Percentiles rank a stretch among this genome's conserved stretches.
Conservation (phyloP, 2,888 invertebrate genomes). For the Scaptomyza flava region DNA sequence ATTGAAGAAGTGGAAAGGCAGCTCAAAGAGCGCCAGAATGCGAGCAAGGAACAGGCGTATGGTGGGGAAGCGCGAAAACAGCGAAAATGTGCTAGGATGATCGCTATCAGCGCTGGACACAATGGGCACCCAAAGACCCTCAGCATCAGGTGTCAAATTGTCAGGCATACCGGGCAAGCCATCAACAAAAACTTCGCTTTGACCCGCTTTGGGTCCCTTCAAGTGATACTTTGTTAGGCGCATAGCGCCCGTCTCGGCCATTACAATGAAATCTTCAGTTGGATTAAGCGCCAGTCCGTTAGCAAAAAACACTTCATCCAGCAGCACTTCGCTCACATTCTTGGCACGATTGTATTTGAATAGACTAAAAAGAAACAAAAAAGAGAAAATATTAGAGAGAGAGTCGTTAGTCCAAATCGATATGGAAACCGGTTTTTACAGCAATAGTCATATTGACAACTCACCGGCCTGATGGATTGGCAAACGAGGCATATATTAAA, state of each 20-base stretch:
- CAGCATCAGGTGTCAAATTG: conserved; percentile 86
- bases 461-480: conserved; percentile 94
- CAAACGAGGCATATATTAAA: conserved; percentile 87
- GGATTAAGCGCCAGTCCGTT: conserved; percentile 94
- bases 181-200: conserved; percentile 91
- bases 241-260: conserved; percentile 89
- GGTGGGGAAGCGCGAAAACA: conserved; percentile 87
- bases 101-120: conserved; percentile 85
- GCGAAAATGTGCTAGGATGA: conserved; percentile 86
- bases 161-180: conserved; percentile 88
- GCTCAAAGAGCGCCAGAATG: conserved; percentile 86
- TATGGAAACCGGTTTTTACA: conserved; percentile 60
- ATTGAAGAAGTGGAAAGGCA: conserved; percentile 88
- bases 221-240: conserved; percentile 92
- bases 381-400: conserved; percentile 28
- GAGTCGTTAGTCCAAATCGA: conserved; percentile 3
- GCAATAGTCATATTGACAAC: conserved; percentile 54
- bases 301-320: conserved; percentile 92
- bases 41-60: conserved; percentile 88
- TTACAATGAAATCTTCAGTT: conserved; percentile 92
- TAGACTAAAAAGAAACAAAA: conserved; percentile 86
- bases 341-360: conserved; percentile 92
- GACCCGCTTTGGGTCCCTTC: conserved; percentile 92
- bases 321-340: conserved; percentile 90
- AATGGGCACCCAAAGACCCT: conserved; percentile 89